Evolutionary conservation across 1,140 invertebrate genomes (phyloP), one percentile per base, ranked within the genome.

Genomic region (Drosophila nannoptera): DNA sequence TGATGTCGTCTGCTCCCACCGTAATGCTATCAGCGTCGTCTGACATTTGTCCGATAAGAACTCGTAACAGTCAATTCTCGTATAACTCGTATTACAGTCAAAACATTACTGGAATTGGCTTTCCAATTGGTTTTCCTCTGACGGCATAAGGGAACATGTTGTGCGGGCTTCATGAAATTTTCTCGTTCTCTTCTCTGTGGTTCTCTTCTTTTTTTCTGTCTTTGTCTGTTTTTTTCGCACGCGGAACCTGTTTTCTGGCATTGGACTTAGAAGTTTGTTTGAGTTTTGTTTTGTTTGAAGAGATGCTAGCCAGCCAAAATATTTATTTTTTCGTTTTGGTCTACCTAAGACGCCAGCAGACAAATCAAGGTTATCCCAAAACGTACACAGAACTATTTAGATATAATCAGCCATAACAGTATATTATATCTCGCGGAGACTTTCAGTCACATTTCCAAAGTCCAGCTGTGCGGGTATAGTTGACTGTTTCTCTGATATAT

Each of bases 31-130:
- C 78, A 84, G 68, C 42, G 4, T 4, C 48, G 60, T 78, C 72
- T 82, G 78, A 78, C 80, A 53, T 84, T 78, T 78, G 31, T 16
- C 67, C 75, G 78, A 78, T 82, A 82, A 83, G 64, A 48, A 46
- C 67, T 33, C 46, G 53, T 31, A 46, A 14, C 16, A 52, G n/a
- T 16, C 46, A 62, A 31, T 45, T 45, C 32, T n/a, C n/a, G n/a
- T n/a, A n/a, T n/a, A n/a, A n/a, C n/a, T n/a, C n/a, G n/a, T n/a
- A n/a, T n/a, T n/a, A n/a, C n/a, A n/a, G n/a, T n/a, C n/a, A n/a
- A n/a, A n/a, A 60, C 62, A 55, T 52, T 4, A 45, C 53, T 48
- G 48, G 46, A 58, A 43, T 29, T 54, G 60, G 46, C 38, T 46
- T 75, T 80, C 61, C 35, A 62, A 61, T 65, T 80, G 53, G 48